phyloP scores from a whole-genome alignment of 1,140 invertebrate genomes.

The Solen grandis region DNA sequence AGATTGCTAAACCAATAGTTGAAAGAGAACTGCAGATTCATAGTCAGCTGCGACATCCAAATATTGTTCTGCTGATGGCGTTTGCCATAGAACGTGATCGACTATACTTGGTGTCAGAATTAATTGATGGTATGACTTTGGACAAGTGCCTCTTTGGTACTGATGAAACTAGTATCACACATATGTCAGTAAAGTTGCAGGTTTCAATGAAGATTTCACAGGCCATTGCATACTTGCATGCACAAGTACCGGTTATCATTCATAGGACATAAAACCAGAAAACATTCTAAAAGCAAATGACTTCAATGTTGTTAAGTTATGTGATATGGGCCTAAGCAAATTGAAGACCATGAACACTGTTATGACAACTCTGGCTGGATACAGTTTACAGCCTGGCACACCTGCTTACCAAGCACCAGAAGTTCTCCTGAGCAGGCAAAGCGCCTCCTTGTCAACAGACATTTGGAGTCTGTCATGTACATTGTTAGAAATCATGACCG shows the following conservation, averaged over 20 bases:
- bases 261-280: constrained; percentile 57
- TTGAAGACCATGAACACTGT: constrained; percentile 49
- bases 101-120: too few species aligned
- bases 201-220: too few species aligned
- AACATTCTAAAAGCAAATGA: constrained; percentile 48
- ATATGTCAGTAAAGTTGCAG: too few species aligned
- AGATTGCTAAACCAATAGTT: too few species aligned
- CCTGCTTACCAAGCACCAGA: constrained; percentile 49
- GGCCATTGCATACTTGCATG: too few species aligned
- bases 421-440: constrained; percentile 14
- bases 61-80: too few species aligned
- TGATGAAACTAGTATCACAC: too few species aligned
- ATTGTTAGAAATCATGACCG: constrained; percentile 10
- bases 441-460: constrained; percentile 4
- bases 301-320: constrained; percentile 35
- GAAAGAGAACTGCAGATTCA: too few species aligned
- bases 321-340: constrained; percentile 57
- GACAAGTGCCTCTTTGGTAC: too few species aligned
- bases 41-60: too few species aligned
- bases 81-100: too few species aligned
- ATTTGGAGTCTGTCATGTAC: constrained; percentile 29
- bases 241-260: constrained; percentile 38
- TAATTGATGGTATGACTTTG: too few species aligned
- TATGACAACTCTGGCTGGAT: constrained; percentile 34
- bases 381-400: constrained; percentile 30